These are phyloP conservation scores for Varanus salvator DNA, from an alignment of 2,113 vertebrate species.

Conservation along the genomic window DNA sequence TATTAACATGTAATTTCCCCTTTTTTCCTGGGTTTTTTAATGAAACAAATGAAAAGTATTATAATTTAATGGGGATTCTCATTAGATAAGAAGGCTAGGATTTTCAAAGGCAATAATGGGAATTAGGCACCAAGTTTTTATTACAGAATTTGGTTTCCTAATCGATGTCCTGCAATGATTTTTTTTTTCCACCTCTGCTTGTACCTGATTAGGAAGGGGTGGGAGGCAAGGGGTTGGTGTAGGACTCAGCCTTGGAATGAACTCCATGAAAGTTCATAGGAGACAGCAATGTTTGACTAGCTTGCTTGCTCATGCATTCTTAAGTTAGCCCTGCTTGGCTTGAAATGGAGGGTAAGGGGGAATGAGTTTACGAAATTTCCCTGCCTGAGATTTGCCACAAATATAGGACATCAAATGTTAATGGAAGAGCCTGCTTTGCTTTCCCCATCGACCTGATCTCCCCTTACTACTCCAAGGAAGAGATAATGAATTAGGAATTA, in stretches of 20 bases:
- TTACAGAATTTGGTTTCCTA: background rate
- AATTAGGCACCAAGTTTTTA: background rate
- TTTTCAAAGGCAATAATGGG: conserved; percentile 9
- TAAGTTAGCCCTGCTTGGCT: background rate
- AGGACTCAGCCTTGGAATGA: background rate
- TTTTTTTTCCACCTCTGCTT: background rate
- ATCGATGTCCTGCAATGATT: background rate
- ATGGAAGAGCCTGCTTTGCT: background rate
- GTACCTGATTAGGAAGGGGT: background rate
- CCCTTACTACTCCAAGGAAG: background rate
- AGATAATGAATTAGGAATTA: background rate
- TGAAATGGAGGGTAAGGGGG: background rate
- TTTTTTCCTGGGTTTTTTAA: background rate
- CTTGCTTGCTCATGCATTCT: background rate
- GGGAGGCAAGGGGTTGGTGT: too few relatives aligned
- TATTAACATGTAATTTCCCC: background rate
- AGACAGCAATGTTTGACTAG: background rate
- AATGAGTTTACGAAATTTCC: background rate
- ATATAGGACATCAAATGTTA: background rate
- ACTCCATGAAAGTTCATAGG: background rate
- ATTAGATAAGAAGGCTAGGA: conserved; percentile 1
- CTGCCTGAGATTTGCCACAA: background rate
- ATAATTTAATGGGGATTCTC: background rate
- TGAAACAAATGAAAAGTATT: background rate
- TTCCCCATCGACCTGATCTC: background rate